Base-by-base conservation (phyloP, 2,113 vertebrate species). In the Chaetura pelagica region DNA sequence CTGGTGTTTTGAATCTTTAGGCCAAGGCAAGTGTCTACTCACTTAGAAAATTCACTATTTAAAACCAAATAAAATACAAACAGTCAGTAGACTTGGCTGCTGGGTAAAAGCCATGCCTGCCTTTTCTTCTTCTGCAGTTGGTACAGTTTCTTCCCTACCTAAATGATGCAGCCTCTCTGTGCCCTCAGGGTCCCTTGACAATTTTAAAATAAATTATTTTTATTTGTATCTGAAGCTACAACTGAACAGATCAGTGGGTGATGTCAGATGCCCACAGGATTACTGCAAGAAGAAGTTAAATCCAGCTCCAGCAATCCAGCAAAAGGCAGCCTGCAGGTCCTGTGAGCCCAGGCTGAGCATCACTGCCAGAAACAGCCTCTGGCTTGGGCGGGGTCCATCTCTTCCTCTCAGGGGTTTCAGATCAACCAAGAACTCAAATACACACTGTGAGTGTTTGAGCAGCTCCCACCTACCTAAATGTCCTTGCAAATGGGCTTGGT, bases 361-460 rank as follows among this genome's bases (percentile, higher is more conserved):
- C 8, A 1, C 62, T 64, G 35, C 46, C 17, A 30, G 40, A 26
- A 8, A 7, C 27, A 64, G 58, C 46, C 1, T 3, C 7, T 0
- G 1, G 19, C 52, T 71, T 4, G 1, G 30, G 40, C 18, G 51
- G 67, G 40, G 15, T 55, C 44, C 55, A 42, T 2, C 1, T 26
- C 22, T 38, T 68, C 64, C 32, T 89, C 38, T 23, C 35, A 3
- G 1, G 6, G 49, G 12, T 52, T 79, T 79, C 35, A 58, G 34
- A 61, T 35, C 82, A 87, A 27, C 21, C 29, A 49, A 38, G 24
- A 19, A 15, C 54, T 79, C 85, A 44, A 48, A 57, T 22, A 54
- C 2, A 30, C 2, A 1, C 27, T 62, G 17, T 2, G 22, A 63
- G 18, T 27, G 26, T 26, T 15, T 5, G 32, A 68, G 21, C 14